These are phyloP conservation scores for Motacilla alba DNA, from an alignment of 2,113 vertebrate genomes.

Conservation along the genomic window DNA sequence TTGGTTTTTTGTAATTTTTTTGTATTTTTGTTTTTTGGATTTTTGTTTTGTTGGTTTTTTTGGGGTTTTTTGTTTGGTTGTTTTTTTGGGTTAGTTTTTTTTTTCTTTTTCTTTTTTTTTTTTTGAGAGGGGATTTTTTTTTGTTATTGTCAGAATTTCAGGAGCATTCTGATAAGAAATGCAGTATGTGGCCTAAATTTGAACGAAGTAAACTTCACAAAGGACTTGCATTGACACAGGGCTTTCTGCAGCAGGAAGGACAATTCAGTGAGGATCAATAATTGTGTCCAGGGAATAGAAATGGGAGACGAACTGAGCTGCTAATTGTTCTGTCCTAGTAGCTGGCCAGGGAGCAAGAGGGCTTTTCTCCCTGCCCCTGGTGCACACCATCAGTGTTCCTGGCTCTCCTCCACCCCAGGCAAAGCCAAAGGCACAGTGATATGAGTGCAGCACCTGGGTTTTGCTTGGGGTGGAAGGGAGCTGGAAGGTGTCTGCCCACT, in stretches of 20 bases:
- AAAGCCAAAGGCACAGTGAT: not conserved
- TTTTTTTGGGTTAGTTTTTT: not conserved
- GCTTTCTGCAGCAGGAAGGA: not conserved
- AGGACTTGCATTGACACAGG: not conserved
- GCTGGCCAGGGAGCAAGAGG: not conserved
- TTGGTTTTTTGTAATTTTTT: no score
- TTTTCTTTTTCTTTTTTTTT: no score
- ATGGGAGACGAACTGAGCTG: not conserved
- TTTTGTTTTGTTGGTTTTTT: no score
- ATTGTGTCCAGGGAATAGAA: not conserved
- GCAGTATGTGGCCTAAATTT: not conserved
- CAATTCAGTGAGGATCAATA: not conserved
- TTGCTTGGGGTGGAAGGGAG: not conserved
- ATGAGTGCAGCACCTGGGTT: not conserved
- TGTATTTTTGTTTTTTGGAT: no score
- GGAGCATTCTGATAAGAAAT: not conserved
- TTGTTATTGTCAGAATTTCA: not conserved
- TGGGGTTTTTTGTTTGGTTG: no score
- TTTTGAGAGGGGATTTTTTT: no score
- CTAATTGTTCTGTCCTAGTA: not conserved
- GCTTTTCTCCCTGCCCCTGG: not conserved
- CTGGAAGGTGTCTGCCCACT: fast-evolving
- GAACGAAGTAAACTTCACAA: not conserved
- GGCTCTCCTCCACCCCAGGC: fast-evolving
- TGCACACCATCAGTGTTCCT: not conserved